phyloP scores from a whole-genome alignment of 2,797 vertebrate species.

The Bryconaethiops microstoma region DNA sequence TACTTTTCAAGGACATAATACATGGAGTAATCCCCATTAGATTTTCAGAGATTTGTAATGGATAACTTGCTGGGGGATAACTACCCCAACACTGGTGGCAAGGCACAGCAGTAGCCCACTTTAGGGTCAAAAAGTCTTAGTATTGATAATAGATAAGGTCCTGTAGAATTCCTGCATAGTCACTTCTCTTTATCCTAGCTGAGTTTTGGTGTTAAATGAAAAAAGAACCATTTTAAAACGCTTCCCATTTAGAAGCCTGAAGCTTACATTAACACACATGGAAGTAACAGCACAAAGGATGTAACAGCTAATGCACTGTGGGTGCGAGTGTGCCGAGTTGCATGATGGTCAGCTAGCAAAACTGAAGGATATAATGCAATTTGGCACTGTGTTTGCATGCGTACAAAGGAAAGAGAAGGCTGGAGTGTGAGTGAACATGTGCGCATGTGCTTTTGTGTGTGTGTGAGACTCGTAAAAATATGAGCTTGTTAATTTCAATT shows the following conservation, averaged over 20 bases:
- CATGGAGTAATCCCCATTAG: too few species aligned
- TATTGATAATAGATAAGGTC: constrained; percentile 66
- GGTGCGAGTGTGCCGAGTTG: not conserved
- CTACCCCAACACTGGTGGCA: too few species aligned
- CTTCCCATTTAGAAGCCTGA: constrained; percentile 11
- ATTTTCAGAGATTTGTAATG: too few species aligned
- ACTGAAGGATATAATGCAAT: constrained; percentile 27
- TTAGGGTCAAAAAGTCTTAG: constrained; percentile 40
- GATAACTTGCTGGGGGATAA: too few species aligned
- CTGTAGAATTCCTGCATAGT: constrained; percentile 63
- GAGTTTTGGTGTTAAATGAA: constrained; percentile 21
- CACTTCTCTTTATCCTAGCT: not conserved
- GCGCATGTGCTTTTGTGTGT: constrained; percentile 64
- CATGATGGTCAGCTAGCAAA: constrained; percentile 14
- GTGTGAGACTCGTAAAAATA: constrained; percentile 79
- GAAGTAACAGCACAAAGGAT: constrained; percentile 33
- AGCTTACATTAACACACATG: constrained; percentile 31
- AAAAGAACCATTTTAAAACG: constrained; percentile 28
- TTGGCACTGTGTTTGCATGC: constrained; percentile 14
- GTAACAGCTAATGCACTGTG: constrained; percentile 3
- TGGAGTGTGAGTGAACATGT: constrained; percentile 41
- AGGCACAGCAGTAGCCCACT: not conserved
- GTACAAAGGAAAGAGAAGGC: constrained; percentile 20
- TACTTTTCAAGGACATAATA: too few species aligned
- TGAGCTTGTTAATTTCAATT: constrained; percentile 83